Evolutionary conservation across 2,797 vertebrate species (phyloP), one percentile per base, ranked within the genome.

Genomic region (Benthosema pterotum): DNA sequence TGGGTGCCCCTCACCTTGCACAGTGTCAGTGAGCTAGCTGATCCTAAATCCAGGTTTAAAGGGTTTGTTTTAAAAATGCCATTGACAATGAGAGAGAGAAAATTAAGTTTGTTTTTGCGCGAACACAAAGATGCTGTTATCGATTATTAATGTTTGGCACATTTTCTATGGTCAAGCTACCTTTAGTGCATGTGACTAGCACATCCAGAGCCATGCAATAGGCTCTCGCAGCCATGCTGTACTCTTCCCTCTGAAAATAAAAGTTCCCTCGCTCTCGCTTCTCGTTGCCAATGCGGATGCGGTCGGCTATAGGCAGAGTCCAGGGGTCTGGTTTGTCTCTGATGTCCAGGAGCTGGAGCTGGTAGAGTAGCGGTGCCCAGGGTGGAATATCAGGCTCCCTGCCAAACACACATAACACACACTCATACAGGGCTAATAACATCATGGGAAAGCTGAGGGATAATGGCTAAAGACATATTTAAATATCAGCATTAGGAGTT

Each of bases 341-440:
- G 75, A 94, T 82, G 72, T 91, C 86, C 57, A 93, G 85, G 71
- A 97, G 90, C 74, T 95, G 94, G 68, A 96, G 90, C 79, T 95
- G 93, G 74, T 95, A 96, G 15, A 96, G 88, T 60, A 96, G 56
- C 57, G 93, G 86, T 66, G 94, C 89, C 83, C 93, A 93, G 38
- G 93, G 72, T 32, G 94, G 94, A 65, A 97, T 93, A 76, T 96
- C 95, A 59, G 94, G 94, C 63, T 94, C 92, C 71, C 95, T 96
- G 87, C 17, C 57, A 72, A 50, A 79, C 52, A 81, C 52, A 66
- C 5, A 28, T 6, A 49, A 60, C 43, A 45, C 50, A 52, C 19
- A 60, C 11, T 68, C 16, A 19, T 11, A 54, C 16, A 53, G 16
- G n/a, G 42, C 60, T 12, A 60, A n/a, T 59, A 68, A 62, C 14